phyloP scores from a whole-genome alignment of 2,113 vertebrate genomes.

The Bos taurus region DNA sequence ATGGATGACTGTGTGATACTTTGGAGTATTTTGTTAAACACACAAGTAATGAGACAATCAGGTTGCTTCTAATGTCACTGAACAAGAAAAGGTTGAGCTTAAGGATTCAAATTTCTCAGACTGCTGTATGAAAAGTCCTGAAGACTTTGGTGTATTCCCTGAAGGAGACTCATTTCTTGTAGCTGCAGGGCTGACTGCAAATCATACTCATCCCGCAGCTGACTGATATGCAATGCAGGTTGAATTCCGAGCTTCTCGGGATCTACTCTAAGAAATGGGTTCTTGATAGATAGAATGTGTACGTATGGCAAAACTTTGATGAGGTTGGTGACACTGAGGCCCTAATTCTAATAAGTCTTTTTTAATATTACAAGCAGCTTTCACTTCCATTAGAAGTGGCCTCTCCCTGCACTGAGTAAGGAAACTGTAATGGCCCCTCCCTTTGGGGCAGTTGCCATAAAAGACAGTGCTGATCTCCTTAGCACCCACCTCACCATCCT shows the following conservation, averaged over 20 bases:
- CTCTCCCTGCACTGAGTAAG: background rate
- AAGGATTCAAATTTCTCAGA: background rate
- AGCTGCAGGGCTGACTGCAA: background rate
- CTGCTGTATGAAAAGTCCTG: background rate
- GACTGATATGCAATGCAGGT: background rate
- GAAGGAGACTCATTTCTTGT: background rate
- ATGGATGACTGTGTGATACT: background rate
- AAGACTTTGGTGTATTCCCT: background rate
- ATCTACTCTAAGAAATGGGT: background rate
- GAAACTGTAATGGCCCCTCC: background rate
- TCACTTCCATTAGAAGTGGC: background rate
- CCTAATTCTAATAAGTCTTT: background rate
- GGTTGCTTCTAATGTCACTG: background rate
- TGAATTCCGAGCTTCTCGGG: background rate
- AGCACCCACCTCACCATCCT: accelerated
- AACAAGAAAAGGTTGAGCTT: background rate
- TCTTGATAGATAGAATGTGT: background rate
- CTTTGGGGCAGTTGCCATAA: background rate
- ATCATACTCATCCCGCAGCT: background rate
- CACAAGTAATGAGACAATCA: background rate
- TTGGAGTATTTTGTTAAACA: background rate
- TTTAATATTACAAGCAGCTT: background rate
- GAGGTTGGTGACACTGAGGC: background rate
- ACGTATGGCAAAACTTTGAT: background rate
- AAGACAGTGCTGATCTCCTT: background rate